Evolutionary conservation across 2,797 vertebrate genomes (phyloP).

Genomic region (Kryptolebias ocellatus): DNA sequence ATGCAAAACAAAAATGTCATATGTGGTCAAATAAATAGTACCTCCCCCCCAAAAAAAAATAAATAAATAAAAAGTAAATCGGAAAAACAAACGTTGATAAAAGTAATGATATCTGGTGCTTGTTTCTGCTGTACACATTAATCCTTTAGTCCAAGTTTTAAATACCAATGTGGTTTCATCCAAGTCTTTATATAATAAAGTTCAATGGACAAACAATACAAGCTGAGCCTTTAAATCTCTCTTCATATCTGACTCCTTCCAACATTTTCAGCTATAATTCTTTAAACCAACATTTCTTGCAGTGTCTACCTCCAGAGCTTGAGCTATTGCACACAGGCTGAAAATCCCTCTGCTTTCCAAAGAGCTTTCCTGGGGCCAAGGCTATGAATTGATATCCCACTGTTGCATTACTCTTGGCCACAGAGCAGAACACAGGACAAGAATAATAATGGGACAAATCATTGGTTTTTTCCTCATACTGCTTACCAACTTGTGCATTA

Average conservation of each 20-base stretch:
- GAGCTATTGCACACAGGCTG: constrained; percentile 57
- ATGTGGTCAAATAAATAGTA: too few species aligned
- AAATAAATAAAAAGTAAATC: not conserved
- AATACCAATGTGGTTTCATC: constrained; percentile 33
- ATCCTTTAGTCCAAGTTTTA: constrained; percentile 29
- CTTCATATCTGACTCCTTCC: constrained; percentile 37
- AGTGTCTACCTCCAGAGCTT: constrained; percentile 49
- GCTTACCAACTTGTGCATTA: constrained; percentile 45
- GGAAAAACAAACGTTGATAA: constrained; percentile 3
- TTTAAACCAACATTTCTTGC: constrained; percentile 44
- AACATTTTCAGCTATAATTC: constrained; percentile 52
- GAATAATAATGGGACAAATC: constrained; percentile 73
- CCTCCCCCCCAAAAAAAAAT: not conserved
- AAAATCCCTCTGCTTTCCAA: constrained; percentile 75
- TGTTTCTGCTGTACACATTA: constrained; percentile 14
- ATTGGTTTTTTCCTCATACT: constrained; percentile 55
- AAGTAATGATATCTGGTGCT: constrained; percentile 1
- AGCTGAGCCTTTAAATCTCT: constrained; percentile 23
- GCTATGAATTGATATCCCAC: constrained; percentile 77
- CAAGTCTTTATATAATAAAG: constrained; percentile 34
- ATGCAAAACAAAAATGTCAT: too few species aligned
- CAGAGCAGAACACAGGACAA: constrained; percentile 60
- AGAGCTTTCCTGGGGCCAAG: constrained; percentile 75
- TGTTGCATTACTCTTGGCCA: constrained; percentile 75
- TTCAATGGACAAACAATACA: constrained; percentile 42